These are phyloP conservation scores for Meles meles DNA, from an alignment of 2,113 vertebrate species.

Conservation along the genomic window DNA sequence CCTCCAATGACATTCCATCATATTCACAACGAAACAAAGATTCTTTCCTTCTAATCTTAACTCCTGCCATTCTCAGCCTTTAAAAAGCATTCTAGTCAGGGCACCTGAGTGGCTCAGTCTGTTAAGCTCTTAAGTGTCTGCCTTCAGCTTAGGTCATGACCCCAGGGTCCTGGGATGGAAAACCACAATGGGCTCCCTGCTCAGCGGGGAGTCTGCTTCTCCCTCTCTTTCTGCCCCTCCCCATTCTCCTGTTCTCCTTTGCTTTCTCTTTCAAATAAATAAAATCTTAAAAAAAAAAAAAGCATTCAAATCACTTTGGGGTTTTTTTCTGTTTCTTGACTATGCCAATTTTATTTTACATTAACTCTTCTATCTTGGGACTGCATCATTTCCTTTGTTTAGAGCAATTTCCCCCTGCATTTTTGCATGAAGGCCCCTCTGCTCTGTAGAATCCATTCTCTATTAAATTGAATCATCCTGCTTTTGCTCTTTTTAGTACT, in stretches of 20 bases:
- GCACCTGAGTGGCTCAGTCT: background rate
- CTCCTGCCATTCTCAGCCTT: background rate
- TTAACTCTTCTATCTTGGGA: background rate
- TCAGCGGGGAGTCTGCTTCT: background rate
- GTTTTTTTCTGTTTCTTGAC: background rate
- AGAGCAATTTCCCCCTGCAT: background rate
- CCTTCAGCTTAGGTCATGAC: background rate
- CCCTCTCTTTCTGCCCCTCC: background rate
- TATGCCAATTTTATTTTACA: background rate
- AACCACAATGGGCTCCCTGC: background rate
- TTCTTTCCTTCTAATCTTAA: background rate
- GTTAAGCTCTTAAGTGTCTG: background rate
- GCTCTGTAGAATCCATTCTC: background rate
- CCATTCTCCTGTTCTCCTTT: background rate
- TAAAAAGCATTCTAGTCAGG: background rate
- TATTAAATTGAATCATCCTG: background rate
- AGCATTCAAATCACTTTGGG: background rate
- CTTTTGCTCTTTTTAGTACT: background rate
- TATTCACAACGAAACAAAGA: background rate
- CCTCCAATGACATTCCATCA: background rate
- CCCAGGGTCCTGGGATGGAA: background rate
- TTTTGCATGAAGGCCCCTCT: background rate
- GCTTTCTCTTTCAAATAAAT: background rate
- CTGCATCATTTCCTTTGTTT: background rate
- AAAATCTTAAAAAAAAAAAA: background rate